These are phyloP conservation scores for Microplitis demolitor DNA, from an alignment of 1,140 invertebrate genomes.

Conservation along the genomic window DNA sequence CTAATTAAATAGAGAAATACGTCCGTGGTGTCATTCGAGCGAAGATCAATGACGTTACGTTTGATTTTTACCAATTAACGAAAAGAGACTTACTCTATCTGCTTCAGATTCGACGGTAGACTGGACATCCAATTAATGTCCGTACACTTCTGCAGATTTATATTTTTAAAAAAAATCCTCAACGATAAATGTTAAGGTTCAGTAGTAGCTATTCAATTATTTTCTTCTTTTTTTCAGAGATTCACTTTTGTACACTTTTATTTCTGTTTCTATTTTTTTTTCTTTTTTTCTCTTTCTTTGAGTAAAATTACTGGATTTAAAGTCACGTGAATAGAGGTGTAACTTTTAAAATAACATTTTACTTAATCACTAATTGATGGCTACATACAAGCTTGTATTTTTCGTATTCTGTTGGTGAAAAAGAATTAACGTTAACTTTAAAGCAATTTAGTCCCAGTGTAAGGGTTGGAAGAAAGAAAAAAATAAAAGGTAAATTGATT, in stretches of 20 bases:
- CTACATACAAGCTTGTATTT: too few relatives aligned
- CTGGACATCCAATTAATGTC: background rate
- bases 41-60: background rate
- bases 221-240: constrained; percentile 6
- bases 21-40: constrained; percentile 10
- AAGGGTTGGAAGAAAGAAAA: too few relatives aligned
- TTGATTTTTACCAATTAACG: constrained; percentile 3
- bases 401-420: background rate
- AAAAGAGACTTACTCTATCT: background rate
- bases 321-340: too few relatives aligned
- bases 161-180: background rate
- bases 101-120: background rate
- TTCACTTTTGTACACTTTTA: background rate
- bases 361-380: too few relatives aligned
- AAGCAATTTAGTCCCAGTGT: background rate
- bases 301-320: background rate
- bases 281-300: background rate
- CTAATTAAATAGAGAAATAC: constrained; percentile 27
- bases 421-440: background rate
- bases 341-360: too few relatives aligned
- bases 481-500: too few relatives aligned
- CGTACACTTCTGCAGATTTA: background rate
- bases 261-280: background rate
- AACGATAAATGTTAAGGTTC: background rate
- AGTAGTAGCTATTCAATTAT: background rate